Conservation (phyloP, 2,888 invertebrate genomes). For the Nomada flava region DNA sequence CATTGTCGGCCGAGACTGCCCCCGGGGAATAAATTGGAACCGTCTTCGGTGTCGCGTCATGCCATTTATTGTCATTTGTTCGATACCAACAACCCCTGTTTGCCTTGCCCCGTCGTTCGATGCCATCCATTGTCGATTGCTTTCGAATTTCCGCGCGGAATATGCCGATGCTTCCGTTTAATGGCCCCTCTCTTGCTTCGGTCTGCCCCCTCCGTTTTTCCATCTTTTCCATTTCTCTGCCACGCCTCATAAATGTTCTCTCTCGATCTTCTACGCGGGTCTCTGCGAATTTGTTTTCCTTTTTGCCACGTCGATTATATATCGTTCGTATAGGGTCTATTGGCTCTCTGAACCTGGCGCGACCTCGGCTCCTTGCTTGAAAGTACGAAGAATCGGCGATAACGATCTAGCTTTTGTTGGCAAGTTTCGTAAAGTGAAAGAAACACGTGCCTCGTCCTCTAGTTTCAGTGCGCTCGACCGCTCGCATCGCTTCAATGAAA, state of each 20-base stretch:
- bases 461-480: not conserved
- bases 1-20: slow-evolving; percentile 54
- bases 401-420: slow-evolving; percentile 55
- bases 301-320: slow-evolving; percentile 46
- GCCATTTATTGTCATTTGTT: slow-evolving; percentile 81
- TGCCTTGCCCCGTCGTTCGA: slow-evolving; percentile 41
- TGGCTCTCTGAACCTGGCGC: slow-evolving; percentile 31
- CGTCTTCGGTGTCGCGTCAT: slow-evolving; percentile 78
- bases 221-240: not conserved
- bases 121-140: slow-evolving; percentile 55
- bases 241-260: slow-evolving; percentile 17
- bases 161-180: slow-evolving; percentile 42
- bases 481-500: slow-evolving; percentile 51
- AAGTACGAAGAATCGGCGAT: slow-evolving; percentile 43
- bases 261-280: not conserved
- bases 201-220: not conserved
- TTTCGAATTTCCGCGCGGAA: slow-evolving; percentile 45
- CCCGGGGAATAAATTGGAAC: slow-evolving; percentile 79
- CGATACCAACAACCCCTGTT: slow-evolving; percentile 71
- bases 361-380: not conserved
- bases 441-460: slow-evolving; percentile 31
- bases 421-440: slow-evolving; percentile 29
- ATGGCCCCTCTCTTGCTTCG: slow-evolving; percentile 2
- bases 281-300: not conserved
- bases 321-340: slow-evolving; percentile 14